Evolutionary conservation across 2,797 vertebrate genomes (phyloP), one percentile per base, ranked within the genome.

Genomic region (Bradypus variegatus): DNA sequence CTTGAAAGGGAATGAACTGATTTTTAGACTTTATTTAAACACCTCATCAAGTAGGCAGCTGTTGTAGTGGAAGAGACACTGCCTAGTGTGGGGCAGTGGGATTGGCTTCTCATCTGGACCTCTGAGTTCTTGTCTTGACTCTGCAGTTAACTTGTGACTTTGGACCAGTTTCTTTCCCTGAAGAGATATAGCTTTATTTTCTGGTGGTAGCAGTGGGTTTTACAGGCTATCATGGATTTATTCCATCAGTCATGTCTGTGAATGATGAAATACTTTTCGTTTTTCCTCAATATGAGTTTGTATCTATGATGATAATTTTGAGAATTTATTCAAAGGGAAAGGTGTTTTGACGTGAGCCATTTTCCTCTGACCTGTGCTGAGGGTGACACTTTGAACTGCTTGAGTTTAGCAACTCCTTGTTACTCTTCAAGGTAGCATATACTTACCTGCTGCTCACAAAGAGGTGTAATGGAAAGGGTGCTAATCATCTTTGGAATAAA

Each of bases 251-350:
- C 27, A n/a, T 23, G 73, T 89, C 53, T 36, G 58, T 45, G 55
- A 81, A 36, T 70, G 72, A 78, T 50, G 64, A 77, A 58, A 6
- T 89, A 45, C 19, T 60, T 89, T 50, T n/a, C 33, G 33, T 8
- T 48, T 88, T 88, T 67, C 67, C 67, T 84, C 33, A 76, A 2
- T 64, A 15, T 81, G 64, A 92, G 18, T 23, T 84, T 29, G 12
- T 70, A 62, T 81, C 31, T 85, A 1, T 88, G 53, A 53, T 87
- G 27, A 62, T 83, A 82, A 36, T 89, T 84, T 67, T 79, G 41
- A 78, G 70, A 62, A 13, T 77, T 83, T 86, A 88, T 76, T 90
- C 48, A 75, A 50, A 85, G 38, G 80, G 65, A 90, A 94, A 85
- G 80, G 21, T 92, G 13, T 81, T 50, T 50, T 50, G 70, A 79